Conservation (phyloP, 2,888 invertebrate species). For the Agrenia bidenticulata region DNA sequence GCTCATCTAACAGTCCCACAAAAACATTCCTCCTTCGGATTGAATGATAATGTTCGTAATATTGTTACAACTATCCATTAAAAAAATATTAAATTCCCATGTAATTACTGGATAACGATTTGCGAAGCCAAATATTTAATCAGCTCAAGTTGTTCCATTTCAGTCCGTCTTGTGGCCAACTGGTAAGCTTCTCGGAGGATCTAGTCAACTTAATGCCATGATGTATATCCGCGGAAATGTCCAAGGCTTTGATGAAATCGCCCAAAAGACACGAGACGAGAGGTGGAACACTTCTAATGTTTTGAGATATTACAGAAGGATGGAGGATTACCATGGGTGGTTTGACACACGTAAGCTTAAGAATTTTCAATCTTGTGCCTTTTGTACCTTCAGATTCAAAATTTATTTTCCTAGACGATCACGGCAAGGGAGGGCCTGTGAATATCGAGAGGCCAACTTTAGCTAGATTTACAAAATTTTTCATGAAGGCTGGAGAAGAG, state of each 20-base stretch:
- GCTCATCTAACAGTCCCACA: slow-evolving; percentile 33
- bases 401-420: slow-evolving; percentile 27
- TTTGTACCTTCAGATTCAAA: background rate
- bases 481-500: slow-evolving; percentile 42
- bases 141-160: background rate
- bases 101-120: background rate
- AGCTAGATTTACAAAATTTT: slow-evolving; percentile 31
- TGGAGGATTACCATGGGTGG: slow-evolving; percentile 44
- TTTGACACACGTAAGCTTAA: slow-evolving; percentile 30
- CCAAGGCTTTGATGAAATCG: slow-evolving; percentile 45
- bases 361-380: no score
- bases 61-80: no score
- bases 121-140: background rate
- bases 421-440: slow-evolving; percentile 34
- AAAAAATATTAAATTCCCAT: no score
- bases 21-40: slow-evolving; percentile 33
- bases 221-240: slow-evolving; percentile 44
- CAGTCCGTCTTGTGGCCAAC: slow-evolving; percentile 20
- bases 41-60: slow-evolving; percentile 32
- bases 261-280: slow-evolving; percentile 31
- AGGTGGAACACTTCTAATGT: slow-evolving; percentile 38
- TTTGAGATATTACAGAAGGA: slow-evolving; percentile 29
- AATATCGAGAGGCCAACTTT: slow-evolving; percentile 31
- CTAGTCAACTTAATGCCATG: slow-evolving; percentile 38
- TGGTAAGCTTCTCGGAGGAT: slow-evolving; percentile 33